Conservation (phyloP, 2,888 invertebrate genomes). For the Epistrophe grossulariae region DNA sequence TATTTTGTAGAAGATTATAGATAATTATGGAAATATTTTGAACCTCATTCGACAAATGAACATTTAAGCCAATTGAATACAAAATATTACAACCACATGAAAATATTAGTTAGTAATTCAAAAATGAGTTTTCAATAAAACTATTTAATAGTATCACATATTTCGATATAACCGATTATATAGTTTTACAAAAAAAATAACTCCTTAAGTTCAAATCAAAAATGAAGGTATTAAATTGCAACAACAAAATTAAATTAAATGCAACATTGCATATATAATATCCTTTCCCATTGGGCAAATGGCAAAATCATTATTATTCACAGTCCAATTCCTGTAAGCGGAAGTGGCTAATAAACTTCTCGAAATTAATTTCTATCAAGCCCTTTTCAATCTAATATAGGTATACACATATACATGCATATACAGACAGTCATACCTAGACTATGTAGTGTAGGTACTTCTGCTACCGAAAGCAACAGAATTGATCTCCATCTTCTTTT, state of each 20-base stretch:
- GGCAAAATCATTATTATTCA: slow-evolving; percentile 28
- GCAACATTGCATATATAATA: background rate
- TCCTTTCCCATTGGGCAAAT: slow-evolving; percentile 10
- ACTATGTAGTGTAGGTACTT: background rate
- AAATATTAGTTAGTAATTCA: no score
- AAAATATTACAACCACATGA: no score
- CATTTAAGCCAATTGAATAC: no score
- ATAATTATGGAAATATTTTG: no score
- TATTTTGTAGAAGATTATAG: no score
- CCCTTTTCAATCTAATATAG: slow-evolving; percentile 14
- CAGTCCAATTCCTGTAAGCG: slow-evolving; percentile 45
- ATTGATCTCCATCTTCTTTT: slow-evolving; percentile 54
- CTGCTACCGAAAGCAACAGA: slow-evolving; percentile 60
- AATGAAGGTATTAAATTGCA: background rate
- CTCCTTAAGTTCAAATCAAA: background rate
- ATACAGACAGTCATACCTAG: background rate
- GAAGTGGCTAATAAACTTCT: slow-evolving; percentile 64
- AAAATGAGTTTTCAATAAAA: background rate
- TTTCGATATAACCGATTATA: background rate
- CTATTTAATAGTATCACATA: background rate
- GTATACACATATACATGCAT: background rate
- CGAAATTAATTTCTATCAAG: slow-evolving; percentile 54
- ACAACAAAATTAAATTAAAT: slow-evolving; percentile 25
- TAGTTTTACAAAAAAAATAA: background rate
- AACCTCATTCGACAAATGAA: no score